phyloP scores from a whole-genome alignment of 2,113 vertebrate genomes.

The Psittacula cyanocephala region DNA sequence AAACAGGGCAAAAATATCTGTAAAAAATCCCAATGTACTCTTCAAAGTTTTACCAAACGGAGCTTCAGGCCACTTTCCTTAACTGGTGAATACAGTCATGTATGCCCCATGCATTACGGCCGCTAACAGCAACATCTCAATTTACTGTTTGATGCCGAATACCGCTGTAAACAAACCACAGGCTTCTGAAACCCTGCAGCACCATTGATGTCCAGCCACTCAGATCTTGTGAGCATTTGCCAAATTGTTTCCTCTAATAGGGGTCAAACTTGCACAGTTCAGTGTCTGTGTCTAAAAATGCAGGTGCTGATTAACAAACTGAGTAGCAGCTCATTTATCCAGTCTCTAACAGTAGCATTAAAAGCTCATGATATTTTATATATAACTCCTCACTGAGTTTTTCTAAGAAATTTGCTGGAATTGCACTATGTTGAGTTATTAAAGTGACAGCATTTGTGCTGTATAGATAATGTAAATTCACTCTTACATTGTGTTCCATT shows the following conservation, averaged over 20 bases:
- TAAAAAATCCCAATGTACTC: neutral
- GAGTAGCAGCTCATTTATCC: neutral
- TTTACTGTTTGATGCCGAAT: neutral
- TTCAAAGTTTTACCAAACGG: neutral
- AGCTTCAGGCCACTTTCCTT: neutral
- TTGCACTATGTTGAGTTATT: neutral
- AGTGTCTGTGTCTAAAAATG: neutral
- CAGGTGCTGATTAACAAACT: neutral
- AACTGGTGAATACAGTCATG: neutral
- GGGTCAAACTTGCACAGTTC: neutral
- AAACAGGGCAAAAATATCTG: neutral
- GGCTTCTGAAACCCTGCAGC: neutral
- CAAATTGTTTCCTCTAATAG: rapidly evolving
- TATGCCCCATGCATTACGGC: neutral
- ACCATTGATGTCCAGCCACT: neutral
- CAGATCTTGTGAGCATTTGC: neutral
- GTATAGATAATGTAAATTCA: neutral
- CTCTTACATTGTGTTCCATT: neutral
- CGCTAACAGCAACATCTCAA: neutral
- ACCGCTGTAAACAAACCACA: neutral
- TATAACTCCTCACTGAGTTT: neutral
- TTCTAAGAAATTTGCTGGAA: neutral
- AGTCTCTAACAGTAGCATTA: neutral
- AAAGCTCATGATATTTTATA: neutral
- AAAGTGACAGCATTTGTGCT: neutral